Evolutionary conservation across 2,888 invertebrate genomes (phyloP).

Genomic region (Rhagonycha lutea): DNA sequence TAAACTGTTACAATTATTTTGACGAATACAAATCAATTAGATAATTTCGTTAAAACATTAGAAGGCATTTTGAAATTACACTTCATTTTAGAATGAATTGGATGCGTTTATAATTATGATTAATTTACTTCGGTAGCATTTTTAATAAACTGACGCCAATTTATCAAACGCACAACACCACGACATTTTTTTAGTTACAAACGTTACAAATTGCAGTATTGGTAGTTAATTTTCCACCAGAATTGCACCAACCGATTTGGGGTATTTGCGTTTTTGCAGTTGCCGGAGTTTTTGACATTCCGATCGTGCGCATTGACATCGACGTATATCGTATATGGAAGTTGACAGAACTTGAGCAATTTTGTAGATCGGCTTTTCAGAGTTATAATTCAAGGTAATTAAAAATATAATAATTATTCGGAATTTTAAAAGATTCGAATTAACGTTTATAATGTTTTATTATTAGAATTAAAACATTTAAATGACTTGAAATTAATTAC

Average conservation of each 20-base stretch:
- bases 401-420: neutral
- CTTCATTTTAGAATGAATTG: conserved; percentile 1
- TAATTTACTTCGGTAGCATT: conserved; percentile 2
- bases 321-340: neutral
- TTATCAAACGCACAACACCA: conserved; percentile 18
- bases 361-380: neutral
- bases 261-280: neutral
- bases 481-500: neutral
- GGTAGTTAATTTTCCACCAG: neutral
- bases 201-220: neutral
- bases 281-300: neutral
- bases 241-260: neutral
- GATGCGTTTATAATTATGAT: neutral
- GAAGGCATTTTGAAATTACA: neutral
- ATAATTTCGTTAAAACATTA: neutral
- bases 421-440: neutral
- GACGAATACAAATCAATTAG: neutral
- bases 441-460: neutral
- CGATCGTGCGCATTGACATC: neutral
- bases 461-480: neutral
- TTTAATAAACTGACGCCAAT: conserved; percentile 10
- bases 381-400: neutral
- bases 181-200: conserved; percentile 20
- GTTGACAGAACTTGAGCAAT: neutral
- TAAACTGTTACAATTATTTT: conserved; percentile 4